Evolutionary conservation across 2,113 vertebrate species (phyloP), one percentile per base, ranked within the genome.

Genomic region (Smithornis capensis): DNA sequence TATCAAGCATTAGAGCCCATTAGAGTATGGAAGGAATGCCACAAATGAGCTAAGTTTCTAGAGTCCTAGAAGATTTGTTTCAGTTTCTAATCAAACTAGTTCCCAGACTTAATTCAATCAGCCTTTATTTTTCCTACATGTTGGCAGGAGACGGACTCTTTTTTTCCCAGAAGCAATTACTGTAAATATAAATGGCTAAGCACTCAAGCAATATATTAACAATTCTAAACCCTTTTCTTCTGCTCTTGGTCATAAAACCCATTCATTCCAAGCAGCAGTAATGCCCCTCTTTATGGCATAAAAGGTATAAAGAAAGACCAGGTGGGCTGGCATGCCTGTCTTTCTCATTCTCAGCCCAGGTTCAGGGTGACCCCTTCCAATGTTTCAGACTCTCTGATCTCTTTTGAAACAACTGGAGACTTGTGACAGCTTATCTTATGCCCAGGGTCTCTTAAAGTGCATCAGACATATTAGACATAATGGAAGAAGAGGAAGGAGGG

Each of bases 11-110:
- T 59, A 81, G 62, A 95, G 92, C 77, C 78, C 55, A 78, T 93
- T 89, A 94, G 87, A 88, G 80, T 91, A 92, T 53, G 78, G 93
- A 95, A 97, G 69, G 92, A 97, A 97, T 95, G 89, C 47, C 45
- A 85, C 71, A 95, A 96, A 95, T 80, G 81, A 97, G 95, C 82
- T 25, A 70, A 10, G 62, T 92, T 96, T 87, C 89, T 89, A 60
- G 45, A 92, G 73, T 94, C 95, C 93, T 90, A 57, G 57, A 88
- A 97, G 94, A 96, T 96, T 95, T 88, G 88, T 95, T 97, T 97
- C 95, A 89, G 87, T 94, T 95, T 90, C 92, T 97, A 97, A 97
- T 97, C 96, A 97, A 97, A 97, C 94, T 97, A 86, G 79, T 96
- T 95, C 88, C 89, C 70, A 94, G 88, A 69, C 33, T 95, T 96